phyloP scores from a whole-genome alignment of 1,140 invertebrate genomes.

The Tetragonula clypearis region DNA sequence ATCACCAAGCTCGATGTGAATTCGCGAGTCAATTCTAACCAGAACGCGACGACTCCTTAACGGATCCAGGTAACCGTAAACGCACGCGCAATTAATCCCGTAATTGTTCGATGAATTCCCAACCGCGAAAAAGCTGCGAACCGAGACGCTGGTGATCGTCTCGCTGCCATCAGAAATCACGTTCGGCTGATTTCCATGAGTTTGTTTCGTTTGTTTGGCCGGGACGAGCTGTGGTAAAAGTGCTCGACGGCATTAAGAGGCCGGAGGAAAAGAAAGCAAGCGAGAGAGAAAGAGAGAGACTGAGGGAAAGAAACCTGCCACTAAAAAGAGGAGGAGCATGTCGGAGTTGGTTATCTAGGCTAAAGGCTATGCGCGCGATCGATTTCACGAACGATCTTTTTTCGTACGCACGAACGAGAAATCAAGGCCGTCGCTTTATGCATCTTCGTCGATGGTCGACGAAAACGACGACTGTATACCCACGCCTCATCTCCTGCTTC shows the following conservation, averaged over 20 bases:
- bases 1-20: not conserved
- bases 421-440: constrained; percentile 49
- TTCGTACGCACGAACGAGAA: constrained; percentile 42
- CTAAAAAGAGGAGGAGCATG: not conserved
- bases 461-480: constrained; percentile 22
- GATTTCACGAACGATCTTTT: constrained; percentile 46
- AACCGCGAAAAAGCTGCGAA: constrained; percentile 42
- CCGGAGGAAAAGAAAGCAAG: constrained; percentile 1
- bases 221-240: constrained; percentile 22
- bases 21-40: constrained; percentile 16
- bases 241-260: not conserved
- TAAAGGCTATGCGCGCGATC: constrained; percentile 31
- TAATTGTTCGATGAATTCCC: constrained; percentile 72
- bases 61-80: constrained; percentile 58
- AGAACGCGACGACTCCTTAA: constrained; percentile 62
- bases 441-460: constrained; percentile 43
- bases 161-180: not conserved
- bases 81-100: not conserved
- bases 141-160: too few relatives aligned
- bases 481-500: constrained; percentile 19
- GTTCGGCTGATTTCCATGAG: constrained; percentile 2
- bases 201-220: constrained; percentile 41
- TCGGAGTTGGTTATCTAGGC: constrained; percentile 44
- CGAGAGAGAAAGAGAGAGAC: constrained; percentile 7
- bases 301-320: constrained; percentile 8